Conservation (phyloP, 2,888 invertebrate genomes). For the Neoaliturus tenellus region DNA sequence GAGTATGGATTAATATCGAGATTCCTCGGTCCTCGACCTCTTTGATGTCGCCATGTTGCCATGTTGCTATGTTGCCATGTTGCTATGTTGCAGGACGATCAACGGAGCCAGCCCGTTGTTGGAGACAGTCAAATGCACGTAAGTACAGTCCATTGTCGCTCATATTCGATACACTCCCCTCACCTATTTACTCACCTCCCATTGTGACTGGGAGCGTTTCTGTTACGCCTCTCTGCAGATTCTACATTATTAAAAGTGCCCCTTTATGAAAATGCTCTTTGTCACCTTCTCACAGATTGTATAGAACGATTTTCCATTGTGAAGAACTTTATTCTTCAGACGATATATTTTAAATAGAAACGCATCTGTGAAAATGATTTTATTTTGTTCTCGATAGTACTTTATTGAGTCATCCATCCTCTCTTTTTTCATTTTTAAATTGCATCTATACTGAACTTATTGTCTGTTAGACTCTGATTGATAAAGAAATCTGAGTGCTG, state of each 20-base stretch:
- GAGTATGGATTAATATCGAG: slow-evolving; percentile 41
- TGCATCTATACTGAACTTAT: too few relatives aligned
- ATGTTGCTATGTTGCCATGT: too few relatives aligned
- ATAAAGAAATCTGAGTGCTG: too few relatives aligned
- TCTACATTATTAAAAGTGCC: slow-evolving; percentile 9
- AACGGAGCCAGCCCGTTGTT: slow-evolving; percentile 67
- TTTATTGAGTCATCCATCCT: background rate
- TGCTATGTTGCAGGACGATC: slow-evolving; percentile 64
- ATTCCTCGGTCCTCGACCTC: background rate
- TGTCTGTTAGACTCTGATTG: too few relatives aligned
- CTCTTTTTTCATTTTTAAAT: background rate
- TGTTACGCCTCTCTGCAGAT: background rate
- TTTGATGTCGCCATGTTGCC: too few relatives aligned
- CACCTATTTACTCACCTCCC: slow-evolving; percentile 8
- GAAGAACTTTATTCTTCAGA: background rate
- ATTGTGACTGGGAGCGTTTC: background rate
- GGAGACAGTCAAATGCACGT: slow-evolving; percentile 66
- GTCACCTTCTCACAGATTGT: background rate
- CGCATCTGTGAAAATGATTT: too few relatives aligned
- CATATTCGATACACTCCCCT: background rate
- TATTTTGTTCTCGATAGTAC: background rate
- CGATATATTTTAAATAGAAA: background rate
- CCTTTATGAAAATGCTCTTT: slow-evolving; percentile 2
- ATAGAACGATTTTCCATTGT: background rate
- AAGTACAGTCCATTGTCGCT: slow-evolving; percentile 43